Conservation (phyloP, 2,113 vertebrate species). For the Uropsilus gracilis region DNA sequence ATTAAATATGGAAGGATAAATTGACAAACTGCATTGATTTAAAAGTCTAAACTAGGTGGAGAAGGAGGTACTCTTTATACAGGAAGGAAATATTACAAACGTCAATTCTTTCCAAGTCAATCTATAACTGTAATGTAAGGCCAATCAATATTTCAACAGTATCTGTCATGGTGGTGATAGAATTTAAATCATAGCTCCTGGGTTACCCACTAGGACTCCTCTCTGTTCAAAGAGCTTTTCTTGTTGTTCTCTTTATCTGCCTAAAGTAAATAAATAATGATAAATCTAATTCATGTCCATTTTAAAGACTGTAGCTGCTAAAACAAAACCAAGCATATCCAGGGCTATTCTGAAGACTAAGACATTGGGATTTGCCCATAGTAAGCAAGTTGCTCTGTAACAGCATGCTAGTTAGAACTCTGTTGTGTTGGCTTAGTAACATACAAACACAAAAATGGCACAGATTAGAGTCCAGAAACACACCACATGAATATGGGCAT, state of each 20-base stretch:
- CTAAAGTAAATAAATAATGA: neutral
- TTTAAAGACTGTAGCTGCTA: neutral
- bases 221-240: no score
- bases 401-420: neutral
- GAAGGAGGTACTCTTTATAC: neutral
- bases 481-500: neutral
- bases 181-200: neutral
- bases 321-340: neutral
- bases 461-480: neutral
- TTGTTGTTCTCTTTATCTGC: no score
- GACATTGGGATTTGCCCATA: neutral
- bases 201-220: no score
- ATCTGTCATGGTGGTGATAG: neutral
- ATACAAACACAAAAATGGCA: neutral
- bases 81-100: constrained; percentile 12
- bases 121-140: neutral
- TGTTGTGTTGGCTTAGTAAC: neutral
- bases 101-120: neutral
- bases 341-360: neutral
- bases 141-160: neutral
- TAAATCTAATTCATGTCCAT: neutral
- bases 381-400: neutral
- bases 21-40: neutral
- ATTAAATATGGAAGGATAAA: constrained; percentile 31
- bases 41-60: neutral